These are phyloP conservation scores for Tyria jacobaeae DNA, from an alignment of 2,888 invertebrate species.

Conservation along the genomic window DNA sequence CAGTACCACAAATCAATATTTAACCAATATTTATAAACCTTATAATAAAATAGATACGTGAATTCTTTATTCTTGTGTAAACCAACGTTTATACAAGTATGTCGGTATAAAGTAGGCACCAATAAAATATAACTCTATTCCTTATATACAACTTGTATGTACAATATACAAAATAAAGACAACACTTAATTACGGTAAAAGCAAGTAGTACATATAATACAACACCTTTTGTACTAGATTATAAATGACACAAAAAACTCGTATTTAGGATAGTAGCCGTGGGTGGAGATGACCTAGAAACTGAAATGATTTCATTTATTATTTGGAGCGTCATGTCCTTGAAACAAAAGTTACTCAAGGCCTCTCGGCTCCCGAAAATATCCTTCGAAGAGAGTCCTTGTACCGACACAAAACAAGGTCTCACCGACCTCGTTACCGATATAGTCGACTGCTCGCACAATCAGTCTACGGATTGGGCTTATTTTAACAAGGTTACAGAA, in stretches of 20 bases:
- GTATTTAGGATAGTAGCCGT: conserved; percentile 68
- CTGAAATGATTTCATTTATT: conserved; percentile 76
- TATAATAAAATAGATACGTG: too few species aligned
- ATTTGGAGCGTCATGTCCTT: conserved; percentile 69
- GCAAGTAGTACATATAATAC: conserved; percentile 1
- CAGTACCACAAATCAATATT: conserved; percentile 40
- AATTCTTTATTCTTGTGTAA: too few species aligned
- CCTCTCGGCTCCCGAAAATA: conserved; percentile 70
- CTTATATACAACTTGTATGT: too few species aligned
- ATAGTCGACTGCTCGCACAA: conserved; percentile 61
- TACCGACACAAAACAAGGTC: conserved; percentile 66
- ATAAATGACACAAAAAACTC: conserved; percentile 54
- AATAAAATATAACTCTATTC: background rate
- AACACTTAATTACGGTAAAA: background rate
- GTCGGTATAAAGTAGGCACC: background rate
- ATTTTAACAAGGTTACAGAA: conserved; percentile 64
- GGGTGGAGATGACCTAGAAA: conserved; percentile 72
- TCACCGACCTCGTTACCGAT: conserved; percentile 60
- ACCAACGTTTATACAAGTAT: conserved; percentile 3
- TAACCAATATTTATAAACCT: conserved; percentile 28
- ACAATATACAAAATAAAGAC: too few species aligned
- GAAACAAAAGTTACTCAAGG: conserved; percentile 76
- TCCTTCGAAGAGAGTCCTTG: conserved; percentile 69
- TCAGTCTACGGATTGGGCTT: conserved; percentile 59
- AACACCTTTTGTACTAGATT: conserved; percentile 20